Base-by-base conservation (phyloP, 37 sponge, comb jelly and placozoan species). In the Beroe forskalii region DNA sequence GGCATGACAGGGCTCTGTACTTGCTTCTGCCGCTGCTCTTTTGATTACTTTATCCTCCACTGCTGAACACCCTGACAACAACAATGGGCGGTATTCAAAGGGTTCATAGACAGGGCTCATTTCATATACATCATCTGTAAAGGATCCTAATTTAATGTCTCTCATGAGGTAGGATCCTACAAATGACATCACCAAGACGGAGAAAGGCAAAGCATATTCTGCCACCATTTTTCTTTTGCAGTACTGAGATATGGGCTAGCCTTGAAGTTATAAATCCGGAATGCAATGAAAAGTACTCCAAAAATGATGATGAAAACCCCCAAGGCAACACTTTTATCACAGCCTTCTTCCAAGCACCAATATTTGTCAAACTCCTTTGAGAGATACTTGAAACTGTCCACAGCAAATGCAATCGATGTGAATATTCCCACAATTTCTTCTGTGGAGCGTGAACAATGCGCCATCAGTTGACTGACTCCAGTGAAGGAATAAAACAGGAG, bases 361-460 rank as follows among this genome's bases (percentile, higher is more conserved):
- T 80, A 43, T 4, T 17, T 39, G 42, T 25, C 48, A 80, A 80
- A 80, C 55, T 80, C 38, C 86, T 80, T 80, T 20, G 40, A 38
- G 28, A 80, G 38, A 43, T 80, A 80, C 48, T 80, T 80, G 30
- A 80, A 3, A 41, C 86, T 80, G 86, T 80, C 86, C 86, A 80
- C 86, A n/a, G 42, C 35, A 38, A 80, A 80, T 4, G 86, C 86
- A 19, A 80, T 80, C 8, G 86, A 80, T 39, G 86, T 80, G 48
- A 80, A 80, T 4, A 80, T 41, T 14, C 86, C 86, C n/a, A 80
- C 86, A 9, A 80, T 80, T 44, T 80, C 86, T 48, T 80, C 86
- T 4, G 86, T 80, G 23, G 86, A 80, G 27, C 86, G 37, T 32
- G 86, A 80, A 25, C 86, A 80, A 25, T 42, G 42, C 0, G 86